These are phyloP conservation scores for Parelbella ahira DNA, from an alignment of 2,888 invertebrate species.

Conservation along the genomic window DNA sequence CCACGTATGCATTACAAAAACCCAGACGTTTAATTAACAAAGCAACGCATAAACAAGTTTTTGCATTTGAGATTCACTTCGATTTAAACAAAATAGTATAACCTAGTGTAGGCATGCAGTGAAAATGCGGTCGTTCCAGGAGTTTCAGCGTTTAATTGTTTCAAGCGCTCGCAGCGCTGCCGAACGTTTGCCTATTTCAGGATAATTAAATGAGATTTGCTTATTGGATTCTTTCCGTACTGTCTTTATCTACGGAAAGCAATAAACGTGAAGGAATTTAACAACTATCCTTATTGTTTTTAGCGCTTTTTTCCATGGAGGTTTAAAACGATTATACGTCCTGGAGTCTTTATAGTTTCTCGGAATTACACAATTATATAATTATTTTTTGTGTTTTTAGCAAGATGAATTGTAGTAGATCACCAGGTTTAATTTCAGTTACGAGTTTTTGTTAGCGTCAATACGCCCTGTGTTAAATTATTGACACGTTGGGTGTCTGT, in stretches of 20 bases:
- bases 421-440: no score
- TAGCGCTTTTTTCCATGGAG: background rate
- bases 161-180: slow-evolving; percentile 39
- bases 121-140: slow-evolving; percentile 38
- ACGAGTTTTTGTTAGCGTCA: no score
- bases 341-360: no score
- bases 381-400: no score
- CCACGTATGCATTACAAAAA: no score
- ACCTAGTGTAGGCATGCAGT: slow-evolving; percentile 28
- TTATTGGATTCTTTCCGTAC: slow-evolving; percentile 35
- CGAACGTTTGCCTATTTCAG: slow-evolving; percentile 40
- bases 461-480: no score
- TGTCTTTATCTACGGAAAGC: no score
- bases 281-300: slow-evolving; percentile 11
- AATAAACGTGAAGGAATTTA: no score
- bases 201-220: slow-evolving; percentile 51
- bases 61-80: slow-evolving; percentile 33
- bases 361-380: no score
- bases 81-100: slow-evolving; percentile 36
- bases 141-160: slow-evolving; percentile 49
- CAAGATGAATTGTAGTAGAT: no score
- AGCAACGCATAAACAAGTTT: slow-evolving; percentile 19
- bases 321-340: no score
- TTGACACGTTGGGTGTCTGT: no score
- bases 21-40: slow-evolving; percentile 8